Evolutionary conservation across 2,888 invertebrate species (phyloP), one percentile per base, ranked within the genome.

Genomic region (Julus scanicus): DNA sequence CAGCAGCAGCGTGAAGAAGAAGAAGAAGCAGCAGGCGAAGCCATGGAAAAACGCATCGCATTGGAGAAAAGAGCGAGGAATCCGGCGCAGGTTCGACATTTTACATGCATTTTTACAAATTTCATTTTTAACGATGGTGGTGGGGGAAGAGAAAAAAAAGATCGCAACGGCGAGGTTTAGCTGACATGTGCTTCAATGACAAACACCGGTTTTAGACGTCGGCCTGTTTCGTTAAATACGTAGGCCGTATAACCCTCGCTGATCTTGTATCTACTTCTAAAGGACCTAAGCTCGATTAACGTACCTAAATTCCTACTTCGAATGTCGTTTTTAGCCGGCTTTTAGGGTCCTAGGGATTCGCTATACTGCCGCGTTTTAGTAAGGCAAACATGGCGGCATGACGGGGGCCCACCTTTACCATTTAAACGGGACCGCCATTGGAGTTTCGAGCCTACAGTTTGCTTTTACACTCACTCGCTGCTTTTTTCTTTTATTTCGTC

Each of bases 31-130:
- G 71, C 71, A 13, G 29, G 29, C 1, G 89, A 88, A 88, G 89
- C 90, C 91, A 98, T 98, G 98, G 97, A 98, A 94, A 98, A 98
- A 93, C 95, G 98, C 93, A 96, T 99, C 94, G 96, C 96, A 92
- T 94, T 98, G 92, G 99, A 99, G 94, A 96, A 96, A 94, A 95
- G 98, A 92, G 98, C 98, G 93, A 95, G 96, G 93, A 95, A 95
- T 93, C 96, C 97, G 91, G 95, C 95, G 92, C 96, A 97, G 94
- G 98, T 98, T 87, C 29, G 29, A 29, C 29, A 1, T 29, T 29
- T 29, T 29, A 29, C 1, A 29, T 29, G 86, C 87, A 86, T 48
- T 44, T 84, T 85, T n/a, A 0, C 13, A 88, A 48, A 86, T 48
- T 57, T 13, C 15, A 15, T 8, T 57, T 13, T 29, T 29, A 29